Evolutionary conservation across 2,797 vertebrate species (phyloP).

Genomic region (Lycodopsis pacificus): DNA sequence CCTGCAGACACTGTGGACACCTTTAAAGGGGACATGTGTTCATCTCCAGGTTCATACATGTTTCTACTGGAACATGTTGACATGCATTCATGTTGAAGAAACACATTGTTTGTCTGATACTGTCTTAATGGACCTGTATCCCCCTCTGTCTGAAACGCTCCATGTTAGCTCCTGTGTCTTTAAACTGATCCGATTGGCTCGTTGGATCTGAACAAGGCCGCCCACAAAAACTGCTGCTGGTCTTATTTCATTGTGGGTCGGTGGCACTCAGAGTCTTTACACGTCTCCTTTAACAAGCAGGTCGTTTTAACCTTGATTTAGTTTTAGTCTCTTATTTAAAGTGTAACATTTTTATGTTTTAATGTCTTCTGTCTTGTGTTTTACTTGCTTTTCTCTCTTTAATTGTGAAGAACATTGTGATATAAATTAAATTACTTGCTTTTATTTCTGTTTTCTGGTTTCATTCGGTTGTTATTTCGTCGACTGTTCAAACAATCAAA

Average conservation of each 20-base stretch:
- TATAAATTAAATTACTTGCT: background rate
- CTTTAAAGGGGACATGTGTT: background rate
- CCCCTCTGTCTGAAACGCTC: background rate
- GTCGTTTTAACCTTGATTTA: background rate
- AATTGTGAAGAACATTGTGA: too few relatives aligned
- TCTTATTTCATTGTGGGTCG: background rate
- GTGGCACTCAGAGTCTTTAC: background rate
- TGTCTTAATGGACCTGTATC: too few relatives aligned
- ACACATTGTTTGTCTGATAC: too few relatives aligned
- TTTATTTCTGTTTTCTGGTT: background rate
- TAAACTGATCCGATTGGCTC: background rate
- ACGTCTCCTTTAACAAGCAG: background rate
- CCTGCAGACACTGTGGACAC: background rate
- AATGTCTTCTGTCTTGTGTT: background rate
- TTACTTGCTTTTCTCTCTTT: background rate
- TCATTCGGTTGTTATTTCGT: background rate
- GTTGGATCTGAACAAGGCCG: background rate
- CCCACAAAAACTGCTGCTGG: too few relatives aligned
- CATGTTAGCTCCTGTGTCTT: background rate
- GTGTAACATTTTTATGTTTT: background rate
- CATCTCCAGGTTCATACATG: background rate
- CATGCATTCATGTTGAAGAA: background rate
- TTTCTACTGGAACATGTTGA: background rate
- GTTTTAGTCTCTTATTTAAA: background rate
- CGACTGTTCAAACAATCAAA: too few relatives aligned